Base-by-base conservation (phyloP, 2,113 vertebrate genomes). In the Tautogolabrus adspersus region DNA sequence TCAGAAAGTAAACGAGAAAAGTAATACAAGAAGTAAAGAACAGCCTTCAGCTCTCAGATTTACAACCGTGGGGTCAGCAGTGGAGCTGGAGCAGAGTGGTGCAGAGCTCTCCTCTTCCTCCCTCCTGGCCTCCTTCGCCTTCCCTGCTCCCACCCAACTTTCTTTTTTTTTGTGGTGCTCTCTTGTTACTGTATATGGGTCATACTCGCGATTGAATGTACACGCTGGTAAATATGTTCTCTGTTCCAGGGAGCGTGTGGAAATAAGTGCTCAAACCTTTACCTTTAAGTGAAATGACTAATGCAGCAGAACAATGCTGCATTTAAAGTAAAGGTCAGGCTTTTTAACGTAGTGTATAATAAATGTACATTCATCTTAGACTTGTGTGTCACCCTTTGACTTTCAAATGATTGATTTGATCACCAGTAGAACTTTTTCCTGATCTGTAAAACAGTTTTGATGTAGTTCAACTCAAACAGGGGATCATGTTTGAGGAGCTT, bases 51-150 rank as follows among this genome's bases (percentile, higher is more conserved):
- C 71, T 65, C 75, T 87, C 38, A 88, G 77, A 92, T 91, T 91
- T 91, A 90, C 84, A 88, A 74, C 79, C 46, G 6, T 1, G n/a
- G 86, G 88, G 83, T 91, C 86, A 87, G 66, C 54, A 34, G 82
- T 73, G 79, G 90, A 85, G 88, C 85, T 85, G 84, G 89, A 88
- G 85, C 83, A 69, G 88, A 86, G 87, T 88, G 86, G 85, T 88
- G 87, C 90, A 84, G 81, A 86, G 66, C 58, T 73, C 87, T 58
- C 72, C 83, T 79, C 69, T 78, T 54, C 61, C 37, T 56, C 72
- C 64, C 55, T 62, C 65, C 40, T 66, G 76, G 58, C 81, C 81
- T 84, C 68, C 71, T 70, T 94, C 77, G 10, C 65, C 82, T 70
- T 52, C 42, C 46, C 60, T 81, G 57, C 75, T 88, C 73, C 66